Percentiles rank a stretch among this genome's conserved stretches.
phyloP scores from a whole-genome alignment of 2,888 invertebrate genomes.

The Selenia dentaria region DNA sequence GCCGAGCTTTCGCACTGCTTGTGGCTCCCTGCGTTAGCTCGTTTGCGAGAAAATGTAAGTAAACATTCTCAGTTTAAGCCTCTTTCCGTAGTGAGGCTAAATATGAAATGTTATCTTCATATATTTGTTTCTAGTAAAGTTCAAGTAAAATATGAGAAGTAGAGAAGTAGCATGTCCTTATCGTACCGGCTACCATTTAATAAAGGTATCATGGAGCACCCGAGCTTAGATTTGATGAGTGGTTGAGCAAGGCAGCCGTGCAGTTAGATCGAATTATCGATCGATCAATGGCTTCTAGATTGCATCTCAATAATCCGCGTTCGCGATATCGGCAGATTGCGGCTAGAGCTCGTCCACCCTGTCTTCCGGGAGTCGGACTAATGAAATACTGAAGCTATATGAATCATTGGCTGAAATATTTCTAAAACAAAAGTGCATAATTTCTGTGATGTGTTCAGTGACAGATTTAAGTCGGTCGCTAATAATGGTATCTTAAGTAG shows the following conservation, averaged over 20 bases:
- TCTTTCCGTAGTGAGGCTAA: not conserved
- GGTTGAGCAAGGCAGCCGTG: slow-evolving; percentile 73
- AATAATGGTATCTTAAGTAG: slow-evolving; percentile 61
- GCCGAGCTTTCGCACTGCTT: slow-evolving; percentile 73
- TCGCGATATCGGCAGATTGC: slow-evolving; percentile 71
- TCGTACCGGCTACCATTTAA: slow-evolving; percentile 71
- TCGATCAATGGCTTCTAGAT: slow-evolving; percentile 79
- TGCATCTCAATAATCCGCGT: slow-evolving; percentile 80
- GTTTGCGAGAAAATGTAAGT: slow-evolving; percentile 55
- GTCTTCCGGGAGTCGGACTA: slow-evolving; percentile 64
- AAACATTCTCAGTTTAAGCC: slow-evolving; percentile 36
- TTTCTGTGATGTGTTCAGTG: slow-evolving; percentile 31
- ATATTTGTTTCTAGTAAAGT: not conserved
- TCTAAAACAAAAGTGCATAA: slow-evolving; percentile 2
- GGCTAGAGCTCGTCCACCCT: slow-evolving; percentile 54
- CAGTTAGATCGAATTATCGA: slow-evolving; percentile 78
- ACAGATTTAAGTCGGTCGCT: slow-evolving; percentile 48
- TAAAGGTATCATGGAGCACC: slow-evolving; percentile 75
- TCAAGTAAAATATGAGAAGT: slow-evolving; percentile 27
- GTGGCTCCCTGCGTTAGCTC: slow-evolving; percentile 75
- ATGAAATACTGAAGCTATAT: slow-evolving; percentile 45
- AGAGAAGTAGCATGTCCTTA: slow-evolving; percentile 20
- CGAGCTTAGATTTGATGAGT: slow-evolving; percentile 71
- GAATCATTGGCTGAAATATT: slow-evolving; percentile 1
- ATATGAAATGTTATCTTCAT: not conserved